These are phyloP conservation scores for Drosophila mayri DNA, from an alignment of 1,140 invertebrate genomes.

Conservation along the genomic window DNA sequence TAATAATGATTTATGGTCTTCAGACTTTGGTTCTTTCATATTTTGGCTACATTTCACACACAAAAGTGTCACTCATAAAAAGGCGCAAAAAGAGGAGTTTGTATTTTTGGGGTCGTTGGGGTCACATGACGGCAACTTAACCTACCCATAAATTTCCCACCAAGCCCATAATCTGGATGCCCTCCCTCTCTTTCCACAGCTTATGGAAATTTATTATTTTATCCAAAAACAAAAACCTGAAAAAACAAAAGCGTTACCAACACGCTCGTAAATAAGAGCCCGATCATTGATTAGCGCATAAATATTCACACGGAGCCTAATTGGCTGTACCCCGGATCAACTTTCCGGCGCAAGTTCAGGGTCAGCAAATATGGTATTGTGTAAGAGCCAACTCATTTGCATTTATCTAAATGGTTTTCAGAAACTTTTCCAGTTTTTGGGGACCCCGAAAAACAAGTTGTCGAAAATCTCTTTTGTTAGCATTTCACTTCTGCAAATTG, in stretches of 20 bases:
- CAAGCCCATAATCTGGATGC: constrained; percentile 25
- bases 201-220: constrained; percentile 39
- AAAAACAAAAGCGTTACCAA: constrained; percentile 24
- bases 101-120: constrained; percentile 10
- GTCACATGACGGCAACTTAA: constrained; percentile 23
- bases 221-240: constrained; percentile 23
- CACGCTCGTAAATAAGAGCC: constrained; percentile 42
- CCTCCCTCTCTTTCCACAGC: constrained; percentile 1
- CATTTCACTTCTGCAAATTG: constrained; percentile 56
- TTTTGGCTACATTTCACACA: constrained; percentile 32
- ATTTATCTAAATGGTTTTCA: constrained; percentile 33
- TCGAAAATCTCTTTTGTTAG: constrained; percentile 56
- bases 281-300: constrained; percentile 70
- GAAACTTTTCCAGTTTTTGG: constrained; percentile 16
- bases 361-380: constrained; percentile 37
- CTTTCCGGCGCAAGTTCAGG: constrained; percentile 62
- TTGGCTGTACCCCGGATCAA: constrained; percentile 19
- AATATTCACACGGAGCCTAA: constrained; percentile 64
- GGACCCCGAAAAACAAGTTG: constrained; percentile 24
- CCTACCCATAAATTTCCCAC: constrained; percentile 31
- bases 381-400: constrained; percentile 38
- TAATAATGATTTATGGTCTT: constrained; percentile 40
- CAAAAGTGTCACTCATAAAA: constrained; percentile 39
- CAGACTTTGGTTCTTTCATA: constrained; percentile 1
- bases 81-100: constrained; percentile 11